Conservation (phyloP, 1,140 invertebrate genomes). For the Andrena cerasifolii region DNA sequence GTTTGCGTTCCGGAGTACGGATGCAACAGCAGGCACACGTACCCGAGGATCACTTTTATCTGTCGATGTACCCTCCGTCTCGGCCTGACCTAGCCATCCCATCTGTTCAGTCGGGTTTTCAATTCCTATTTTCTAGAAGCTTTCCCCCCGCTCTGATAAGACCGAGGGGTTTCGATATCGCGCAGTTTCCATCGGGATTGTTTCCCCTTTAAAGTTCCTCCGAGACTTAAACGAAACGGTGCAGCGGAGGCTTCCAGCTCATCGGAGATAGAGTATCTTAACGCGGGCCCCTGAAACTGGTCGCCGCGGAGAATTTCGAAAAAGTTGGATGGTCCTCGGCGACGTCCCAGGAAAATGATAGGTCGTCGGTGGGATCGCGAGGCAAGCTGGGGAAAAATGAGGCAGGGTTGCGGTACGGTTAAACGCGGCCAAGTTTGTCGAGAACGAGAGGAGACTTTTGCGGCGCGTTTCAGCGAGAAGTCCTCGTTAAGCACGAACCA, state of each 20-base stretch:
- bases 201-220: constrained; percentile 1
- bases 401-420: background rate
- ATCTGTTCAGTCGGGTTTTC: constrained; percentile 14
- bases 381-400: constrained; percentile 3
- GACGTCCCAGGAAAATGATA: background rate
- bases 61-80: constrained; percentile 11
- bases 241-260: background rate
- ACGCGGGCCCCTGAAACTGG: background rate
- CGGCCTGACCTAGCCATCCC: background rate
- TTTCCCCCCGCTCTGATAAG: constrained; percentile 22
- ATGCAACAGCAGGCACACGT: background rate
- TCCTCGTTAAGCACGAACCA: constrained; percentile 61
- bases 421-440: constrained; percentile 31
- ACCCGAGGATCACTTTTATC: background rate
- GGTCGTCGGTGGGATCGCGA: background rate
- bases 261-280: background rate
- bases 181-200: constrained; percentile 14
- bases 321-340: too few relatives aligned
- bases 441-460: constrained; percentile 18
- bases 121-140: constrained; percentile 33
- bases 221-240: background rate
- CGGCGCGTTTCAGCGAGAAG: constrained; percentile 39
- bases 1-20: background rate
- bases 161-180: constrained; percentile 12
- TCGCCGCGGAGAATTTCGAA: too few relatives aligned